Percentiles rank a stretch among this genome's conserved stretches.
These are phyloP conservation scores for Tylochromis polylepis DNA, from an alignment of 2,113 vertebrate species.

Conservation along the genomic window DNA sequence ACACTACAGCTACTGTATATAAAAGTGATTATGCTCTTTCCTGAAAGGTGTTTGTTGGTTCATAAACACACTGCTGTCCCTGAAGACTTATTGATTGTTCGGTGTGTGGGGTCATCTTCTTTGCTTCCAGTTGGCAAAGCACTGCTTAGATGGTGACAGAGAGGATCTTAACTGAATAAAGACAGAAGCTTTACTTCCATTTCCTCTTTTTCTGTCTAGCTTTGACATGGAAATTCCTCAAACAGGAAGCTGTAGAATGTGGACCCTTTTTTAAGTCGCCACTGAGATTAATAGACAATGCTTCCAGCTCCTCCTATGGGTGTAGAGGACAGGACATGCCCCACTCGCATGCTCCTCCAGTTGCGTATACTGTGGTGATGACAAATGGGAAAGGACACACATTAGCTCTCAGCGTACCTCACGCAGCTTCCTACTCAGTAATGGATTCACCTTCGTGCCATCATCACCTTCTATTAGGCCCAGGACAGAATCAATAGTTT, in stretches of 20 bases:
- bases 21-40: background rate
- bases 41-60: constrained; percentile 9
- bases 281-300: constrained; percentile 52
- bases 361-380: constrained; percentile 40
- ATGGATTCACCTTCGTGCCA: constrained; percentile 73
- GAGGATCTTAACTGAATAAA: constrained; percentile 9
- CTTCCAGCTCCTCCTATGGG: constrained; percentile 6
- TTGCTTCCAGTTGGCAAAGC: background rate
- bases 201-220: background rate
- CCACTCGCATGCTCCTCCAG: constrained; percentile 27
- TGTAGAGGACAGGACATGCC: constrained; percentile 21
- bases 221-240: constrained; percentile 9
- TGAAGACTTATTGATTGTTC: constrained; percentile 30
- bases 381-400: constrained; percentile 73
- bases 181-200: constrained; percentile 25
- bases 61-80: constrained; percentile 2
- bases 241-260: background rate
- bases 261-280: background rate
- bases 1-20: background rate
- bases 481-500: constrained; percentile 73
- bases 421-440: constrained; percentile 59
- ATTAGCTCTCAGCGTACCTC: constrained; percentile 61
- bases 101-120: background rate
- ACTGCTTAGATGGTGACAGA: constrained; percentile 10
- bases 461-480: constrained; percentile 74